Percentiles rank a stretch among this genome's conserved stretches.
phyloP scores from a whole-genome alignment of 2,888 invertebrate genomes.

The Cerastis leucographa region DNA sequence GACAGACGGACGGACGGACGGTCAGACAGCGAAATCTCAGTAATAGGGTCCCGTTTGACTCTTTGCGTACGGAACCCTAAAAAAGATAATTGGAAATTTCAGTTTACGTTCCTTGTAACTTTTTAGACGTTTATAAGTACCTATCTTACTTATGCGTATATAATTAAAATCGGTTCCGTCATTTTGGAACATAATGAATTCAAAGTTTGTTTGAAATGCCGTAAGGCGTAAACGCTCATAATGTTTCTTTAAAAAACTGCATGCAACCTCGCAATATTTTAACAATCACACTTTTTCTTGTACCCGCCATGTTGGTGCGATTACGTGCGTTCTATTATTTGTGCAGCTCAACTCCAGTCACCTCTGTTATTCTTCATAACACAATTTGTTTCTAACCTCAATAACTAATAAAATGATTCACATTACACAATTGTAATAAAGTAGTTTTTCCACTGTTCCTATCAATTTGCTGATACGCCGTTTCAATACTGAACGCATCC shows the following conservation, averaged over 20 bases:
- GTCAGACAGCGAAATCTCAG: too few relatives aligned
- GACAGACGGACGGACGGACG: too few relatives aligned
- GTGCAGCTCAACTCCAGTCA: slow-evolving; percentile 27
- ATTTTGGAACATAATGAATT: too few relatives aligned
- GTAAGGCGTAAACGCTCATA: too few relatives aligned
- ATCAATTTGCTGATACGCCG: slow-evolving; percentile 57
- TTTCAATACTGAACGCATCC: slow-evolving; percentile 32
- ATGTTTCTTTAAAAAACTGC: neutral
- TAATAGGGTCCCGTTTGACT: too few relatives aligned
- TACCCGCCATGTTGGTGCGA: slow-evolving; percentile 29
- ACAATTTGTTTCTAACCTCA: slow-evolving; percentile 54
- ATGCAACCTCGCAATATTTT: slow-evolving; percentile 6
- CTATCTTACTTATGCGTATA: too few relatives aligned
- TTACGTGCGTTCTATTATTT: slow-evolving; percentile 38
- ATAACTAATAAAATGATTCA: slow-evolving; percentile 57
- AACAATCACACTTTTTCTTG: slow-evolving; percentile 10
- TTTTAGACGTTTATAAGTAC: too few relatives aligned
- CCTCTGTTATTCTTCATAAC: slow-evolving; percentile 35
- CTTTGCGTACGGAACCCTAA: too few relatives aligned
- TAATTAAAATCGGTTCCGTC: too few relatives aligned
- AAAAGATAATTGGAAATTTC: too few relatives aligned
- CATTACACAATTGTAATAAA: slow-evolving; percentile 55
- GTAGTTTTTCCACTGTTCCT: slow-evolving; percentile 29
- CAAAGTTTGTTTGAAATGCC: too few relatives aligned
- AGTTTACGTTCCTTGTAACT: too few relatives aligned